Evolutionary conservation across 1,140 invertebrate genomes (phyloP).

Genomic region (Holotrichia oblita): DNA sequence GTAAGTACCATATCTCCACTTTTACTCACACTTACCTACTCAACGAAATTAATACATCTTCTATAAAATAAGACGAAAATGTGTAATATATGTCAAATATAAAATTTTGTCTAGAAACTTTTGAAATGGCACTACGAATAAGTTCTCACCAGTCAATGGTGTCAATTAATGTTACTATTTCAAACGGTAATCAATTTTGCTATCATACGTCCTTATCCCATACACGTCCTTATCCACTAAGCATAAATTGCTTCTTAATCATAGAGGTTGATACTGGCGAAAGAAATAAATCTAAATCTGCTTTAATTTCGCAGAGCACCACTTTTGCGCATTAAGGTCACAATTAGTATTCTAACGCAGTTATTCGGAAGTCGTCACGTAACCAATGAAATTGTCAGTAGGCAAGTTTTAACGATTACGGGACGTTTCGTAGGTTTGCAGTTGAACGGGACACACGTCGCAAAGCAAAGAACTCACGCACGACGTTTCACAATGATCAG

Average conservation of each 20-base stretch:
- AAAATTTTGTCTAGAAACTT: too few species aligned
- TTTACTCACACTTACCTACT: too few species aligned
- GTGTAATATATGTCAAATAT: too few species aligned
- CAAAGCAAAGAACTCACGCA: not conserved
- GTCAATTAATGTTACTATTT: too few species aligned
- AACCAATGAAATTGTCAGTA: constrained; percentile 34
- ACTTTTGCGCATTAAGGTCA: constrained; percentile 9
- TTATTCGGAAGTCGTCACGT: constrained; percentile 26
- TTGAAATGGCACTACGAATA: too few species aligned
- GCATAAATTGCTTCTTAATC: constrained; percentile 4
- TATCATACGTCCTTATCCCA: too few species aligned
- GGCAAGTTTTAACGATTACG: constrained; percentile 17
- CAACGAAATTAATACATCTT: too few species aligned
- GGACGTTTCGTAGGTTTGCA: not conserved
- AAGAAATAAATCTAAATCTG: constrained; percentile 2
- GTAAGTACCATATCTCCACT: too few species aligned
- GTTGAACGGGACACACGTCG: not conserved
- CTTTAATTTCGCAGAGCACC: not conserved
- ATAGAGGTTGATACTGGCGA: not conserved
- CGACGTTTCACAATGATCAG: not conserved
- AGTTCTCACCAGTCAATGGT: too few species aligned
- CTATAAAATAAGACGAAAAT: too few species aligned
- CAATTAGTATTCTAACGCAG: constrained; percentile 13
- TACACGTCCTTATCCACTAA: not conserved
- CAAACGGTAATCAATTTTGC: too few species aligned